Percentiles rank a stretch among this genome's conserved stretches.
Conservation (phyloP, 2,113 vertebrate species). For the Stigmatopora nigra region DNA sequence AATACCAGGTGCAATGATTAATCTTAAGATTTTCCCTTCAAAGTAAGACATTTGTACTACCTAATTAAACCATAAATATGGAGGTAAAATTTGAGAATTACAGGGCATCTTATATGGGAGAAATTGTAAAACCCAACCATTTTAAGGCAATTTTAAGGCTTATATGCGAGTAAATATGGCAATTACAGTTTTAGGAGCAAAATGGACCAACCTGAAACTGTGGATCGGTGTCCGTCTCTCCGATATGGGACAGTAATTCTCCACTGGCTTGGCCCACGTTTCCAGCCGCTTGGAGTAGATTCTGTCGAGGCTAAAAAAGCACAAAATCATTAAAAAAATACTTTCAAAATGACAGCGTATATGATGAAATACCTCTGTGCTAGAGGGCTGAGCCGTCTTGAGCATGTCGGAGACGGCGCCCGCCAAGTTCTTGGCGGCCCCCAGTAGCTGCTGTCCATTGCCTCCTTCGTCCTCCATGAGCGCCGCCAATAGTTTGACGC, state of each 20-base stretch:
- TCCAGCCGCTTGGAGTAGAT: conserved; percentile 90
- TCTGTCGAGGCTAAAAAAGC: conserved; percentile 83
- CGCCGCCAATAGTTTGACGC: conserved; percentile 87
- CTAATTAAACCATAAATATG: no score
- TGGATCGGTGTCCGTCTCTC: conserved; percentile 87
- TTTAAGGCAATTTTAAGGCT: no score
- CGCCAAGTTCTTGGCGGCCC: conserved; percentile 88
- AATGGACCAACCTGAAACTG: conserved; percentile 81
- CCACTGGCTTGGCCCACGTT: conserved; percentile 91
- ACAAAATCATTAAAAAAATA: background rate
- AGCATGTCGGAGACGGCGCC: conserved; percentile 87
- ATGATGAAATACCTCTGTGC: conserved; percentile 72
- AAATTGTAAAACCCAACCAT: no score
- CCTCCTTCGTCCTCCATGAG: conserved; percentile 93
- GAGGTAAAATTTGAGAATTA: no score
- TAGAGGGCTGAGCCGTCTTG: conserved; percentile 89
- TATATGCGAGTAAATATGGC: no score
- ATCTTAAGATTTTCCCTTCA: no score
- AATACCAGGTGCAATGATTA: no score
- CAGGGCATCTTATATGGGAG: no score
- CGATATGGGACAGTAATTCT: conserved; percentile 92
- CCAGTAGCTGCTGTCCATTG: conserved; percentile 84
- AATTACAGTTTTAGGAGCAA: background rate
- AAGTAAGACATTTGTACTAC: no score
- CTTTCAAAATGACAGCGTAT: no score